Conservation (phyloP, 2,113 vertebrate genomes). For the Ammodytes marinus region DNA sequence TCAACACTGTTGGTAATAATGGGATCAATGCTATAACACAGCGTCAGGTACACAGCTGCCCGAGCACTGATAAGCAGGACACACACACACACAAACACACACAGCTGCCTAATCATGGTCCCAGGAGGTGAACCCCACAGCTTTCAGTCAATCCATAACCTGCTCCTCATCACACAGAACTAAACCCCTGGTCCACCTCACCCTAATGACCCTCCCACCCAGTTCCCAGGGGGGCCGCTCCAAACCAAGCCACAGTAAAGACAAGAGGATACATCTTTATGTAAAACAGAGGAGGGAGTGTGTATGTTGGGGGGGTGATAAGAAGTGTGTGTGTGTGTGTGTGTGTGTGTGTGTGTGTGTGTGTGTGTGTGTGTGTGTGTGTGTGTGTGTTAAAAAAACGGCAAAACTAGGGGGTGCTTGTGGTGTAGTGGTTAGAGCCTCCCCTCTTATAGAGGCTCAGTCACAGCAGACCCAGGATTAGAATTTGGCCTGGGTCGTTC, state of each 20-base stretch:
- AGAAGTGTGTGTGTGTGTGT: background rate
- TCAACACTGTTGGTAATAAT: constrained; percentile 25
- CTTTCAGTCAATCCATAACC: constrained; percentile 39
- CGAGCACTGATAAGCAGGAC: constrained; percentile 36
- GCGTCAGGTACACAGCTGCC: constrained; percentile 51
- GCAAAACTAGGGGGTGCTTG: too few relatives aligned
- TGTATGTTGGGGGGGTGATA: constrained; percentile 11
- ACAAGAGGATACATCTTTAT: constrained; percentile 5
- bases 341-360: too few relatives aligned
- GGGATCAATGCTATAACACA: constrained; percentile 38
- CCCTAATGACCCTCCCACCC: constrained; percentile 26
- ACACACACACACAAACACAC: constrained; percentile 11
- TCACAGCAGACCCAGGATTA: too few relatives aligned
- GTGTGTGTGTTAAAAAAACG: too few relatives aligned
- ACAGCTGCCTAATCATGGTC: background rate
- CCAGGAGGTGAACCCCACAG: constrained; percentile 35
- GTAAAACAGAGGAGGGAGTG: background rate
- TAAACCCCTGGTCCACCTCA: constrained; percentile 8
- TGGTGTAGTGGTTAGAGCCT: too few relatives aligned
- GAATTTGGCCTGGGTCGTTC: too few relatives aligned
- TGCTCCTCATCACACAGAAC: constrained; percentile 25
- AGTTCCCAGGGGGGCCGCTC: constrained; percentile 57
- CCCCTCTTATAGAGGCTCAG: too few relatives aligned
- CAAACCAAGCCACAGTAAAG: constrained; percentile 13
- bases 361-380: background rate